phyloP scores from a whole-genome alignment of 2,797 vertebrate genomes.

The Catharus ustulatus region DNA sequence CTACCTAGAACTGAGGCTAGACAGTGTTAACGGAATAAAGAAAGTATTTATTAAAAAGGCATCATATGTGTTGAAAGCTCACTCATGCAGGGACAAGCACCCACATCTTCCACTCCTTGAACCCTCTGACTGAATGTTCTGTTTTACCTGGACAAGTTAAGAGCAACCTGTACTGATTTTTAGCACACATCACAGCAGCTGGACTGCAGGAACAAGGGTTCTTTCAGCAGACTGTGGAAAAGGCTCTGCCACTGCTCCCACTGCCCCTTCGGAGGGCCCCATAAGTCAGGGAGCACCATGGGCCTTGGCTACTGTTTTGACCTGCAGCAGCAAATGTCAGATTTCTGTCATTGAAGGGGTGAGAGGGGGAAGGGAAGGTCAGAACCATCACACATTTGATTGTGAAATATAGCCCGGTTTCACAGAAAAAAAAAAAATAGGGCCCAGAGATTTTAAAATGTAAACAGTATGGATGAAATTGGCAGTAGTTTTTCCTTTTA shows the following conservation, averaged over 20 bases:
- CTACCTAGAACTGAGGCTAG: no score
- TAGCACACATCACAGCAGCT: background rate
- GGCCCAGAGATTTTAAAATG: background rate
- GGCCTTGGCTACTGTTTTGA: background rate
- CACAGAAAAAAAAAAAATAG: background rate
- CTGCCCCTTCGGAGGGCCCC: background rate
- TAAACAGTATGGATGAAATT: background rate
- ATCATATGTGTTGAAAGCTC: background rate
- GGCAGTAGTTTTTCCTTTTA: background rate
- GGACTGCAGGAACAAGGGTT: background rate
- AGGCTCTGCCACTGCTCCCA: background rate
- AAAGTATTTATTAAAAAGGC: no score
- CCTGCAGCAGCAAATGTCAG: background rate
- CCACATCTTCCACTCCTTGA: background rate
- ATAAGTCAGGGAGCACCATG: rapidly evolving
- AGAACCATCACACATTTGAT: background rate
- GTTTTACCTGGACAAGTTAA: background rate
- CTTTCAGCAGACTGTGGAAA: background rate
- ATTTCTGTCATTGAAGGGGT: background rate
- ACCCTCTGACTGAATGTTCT: background rate
- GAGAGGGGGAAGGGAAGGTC: background rate
- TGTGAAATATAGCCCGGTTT: background rate
- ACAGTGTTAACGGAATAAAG: no score
- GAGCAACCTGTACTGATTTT: background rate
- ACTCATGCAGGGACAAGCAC: background rate